Evolutionary conservation across 1,140 invertebrate genomes (phyloP).

Genomic region (Drosophila fuyamai): DNA sequence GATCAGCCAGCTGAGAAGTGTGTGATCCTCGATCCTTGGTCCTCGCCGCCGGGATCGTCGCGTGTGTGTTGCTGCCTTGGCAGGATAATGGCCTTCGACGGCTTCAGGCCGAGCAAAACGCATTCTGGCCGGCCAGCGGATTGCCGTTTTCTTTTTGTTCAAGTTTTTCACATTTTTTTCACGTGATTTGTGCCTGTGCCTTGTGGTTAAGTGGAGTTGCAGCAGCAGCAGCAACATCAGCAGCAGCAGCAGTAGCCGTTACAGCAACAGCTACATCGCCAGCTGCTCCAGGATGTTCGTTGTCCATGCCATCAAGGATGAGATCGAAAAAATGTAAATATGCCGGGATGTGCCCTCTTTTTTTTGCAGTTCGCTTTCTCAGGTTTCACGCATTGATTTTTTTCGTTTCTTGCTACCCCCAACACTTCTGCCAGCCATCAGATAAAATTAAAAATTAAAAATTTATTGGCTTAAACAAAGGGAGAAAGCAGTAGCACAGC

Average conservation of each 20-base stretch:
- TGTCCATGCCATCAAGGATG: conserved; percentile 61
- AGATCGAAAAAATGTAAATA: conserved; percentile 77
- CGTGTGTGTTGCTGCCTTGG: conserved; percentile 6
- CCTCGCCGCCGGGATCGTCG: not conserved
- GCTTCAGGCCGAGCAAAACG: conserved; percentile 18
- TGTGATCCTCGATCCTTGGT: conserved; percentile 2
- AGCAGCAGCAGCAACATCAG: conserved; percentile 5
- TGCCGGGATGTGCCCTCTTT: not conserved
- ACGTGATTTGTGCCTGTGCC: conserved; percentile 29
- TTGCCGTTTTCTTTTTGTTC: conserved; percentile 37
- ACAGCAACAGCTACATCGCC: not conserved
- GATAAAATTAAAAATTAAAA: conserved; percentile 49
- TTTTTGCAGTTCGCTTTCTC: conserved; percentile 1
- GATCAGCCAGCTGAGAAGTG: conserved; percentile 1
- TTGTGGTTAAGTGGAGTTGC: conserved; percentile 18
- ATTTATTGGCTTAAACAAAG: conserved; percentile 30
- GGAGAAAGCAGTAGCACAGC: conserved; percentile 2
- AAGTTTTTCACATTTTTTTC: conserved; percentile 47
- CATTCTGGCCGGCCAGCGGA: conserved; percentile 46
- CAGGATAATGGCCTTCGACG: conserved; percentile 38
- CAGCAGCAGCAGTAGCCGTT: conserved; percentile 5
- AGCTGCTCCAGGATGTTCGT: conserved; percentile 60
- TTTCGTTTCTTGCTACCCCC: not conserved
- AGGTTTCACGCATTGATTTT: conserved; percentile 13
- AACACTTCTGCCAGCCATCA: not conserved